Evolutionary conservation across 2,888 invertebrate species (phyloP), one percentile per base, ranked within the genome.

Genomic region (Leptinotarsa peninsularis): DNA sequence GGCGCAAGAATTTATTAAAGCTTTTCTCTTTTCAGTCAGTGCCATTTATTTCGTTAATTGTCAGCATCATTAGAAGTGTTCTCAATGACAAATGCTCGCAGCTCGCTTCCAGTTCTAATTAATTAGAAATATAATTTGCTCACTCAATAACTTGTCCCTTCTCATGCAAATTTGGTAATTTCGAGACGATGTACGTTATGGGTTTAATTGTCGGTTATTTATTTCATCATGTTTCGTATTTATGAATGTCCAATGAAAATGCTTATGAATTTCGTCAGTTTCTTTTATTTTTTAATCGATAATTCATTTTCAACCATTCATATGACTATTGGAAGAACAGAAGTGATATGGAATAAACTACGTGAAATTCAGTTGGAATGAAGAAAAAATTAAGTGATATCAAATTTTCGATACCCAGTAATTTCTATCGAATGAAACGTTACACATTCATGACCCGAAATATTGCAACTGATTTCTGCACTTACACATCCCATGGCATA

Each of bases 51-150:
- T 74, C 71, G 71, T 78, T 78, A 78, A 78, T 78, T 78, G 76
- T 76, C 72, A 66, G 72, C 71, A 67, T 78, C 78, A 76, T 78
- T 78, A 78, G 56, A 63, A 74, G 74, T 17, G 58, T 63, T 67
- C 43, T 63, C 54, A 74, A 78, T 76, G 79, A 79, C 77, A 77
- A 79, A 79, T 79, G 79, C 69, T 72, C 71, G 74, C 72, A 74
- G 72, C 72, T 76, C 73, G 67, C 67, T 50, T 52, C 21, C 67
- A 21, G 76, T n/a, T 63, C 71, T 75, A 76, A 79, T 81, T 81
- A 81, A 81, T 79, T 79, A 78, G 72, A 71, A 69, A 79, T 79
- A 75, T 78, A 78, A 77, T 77, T 75, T 72, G 70, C 71, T 73
- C 67, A 66, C 70, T 76, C 69, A 76, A 74, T 72, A 74, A 72